Base-by-base conservation (phyloP, 2,113 vertebrate species). In the Gasterosteus nipponicus region DNA sequence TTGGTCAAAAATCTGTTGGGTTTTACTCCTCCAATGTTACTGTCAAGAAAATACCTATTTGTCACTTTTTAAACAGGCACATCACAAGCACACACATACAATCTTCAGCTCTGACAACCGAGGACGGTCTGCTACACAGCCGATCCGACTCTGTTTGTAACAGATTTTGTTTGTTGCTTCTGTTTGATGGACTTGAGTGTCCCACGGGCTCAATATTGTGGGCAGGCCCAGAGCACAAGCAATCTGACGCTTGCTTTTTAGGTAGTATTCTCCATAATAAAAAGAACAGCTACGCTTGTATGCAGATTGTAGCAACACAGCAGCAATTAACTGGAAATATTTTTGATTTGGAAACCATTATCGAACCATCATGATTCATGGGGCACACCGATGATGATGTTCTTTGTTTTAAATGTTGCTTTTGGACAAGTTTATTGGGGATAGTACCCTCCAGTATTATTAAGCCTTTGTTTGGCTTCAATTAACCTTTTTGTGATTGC, bases 401-500 rank as follows among this genome's bases (percentile, higher is more conserved):
- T 76, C 58, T 66, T 62, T 66, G 10, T n/a, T 77, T 62, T 80
- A 64, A 76, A 56, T 81, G 69, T 81, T 86, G 56, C 75, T 83
- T 81, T 77, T 70, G 64, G 49, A 49, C 42, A 76, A 81, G 60
- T 56, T 85, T 73, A 87, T 70, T 69, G 74, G 15, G 46, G 76
- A 86, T 54, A 68, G 42, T 54, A 71, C 80, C 26, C 54, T 61
- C 19, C 67, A 84, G 70, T 72, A 84, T 69, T 77, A 76, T 86
- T 86, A 91, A 64, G 73, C 44, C 38, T 86, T 85, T 85, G 64
- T 82, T 65, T 85, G 69, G 65, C 82, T 91, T 84, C 79, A 92
- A 82, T 91, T 86, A 91, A 91, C 89, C 86, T 91, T 83, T 92
- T 77, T 80, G 79, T 82, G 77, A 90, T 86, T 84, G 68, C 81